Conservation (phyloP, 2,888 invertebrate genomes). For the Drosophila mimica region DNA sequence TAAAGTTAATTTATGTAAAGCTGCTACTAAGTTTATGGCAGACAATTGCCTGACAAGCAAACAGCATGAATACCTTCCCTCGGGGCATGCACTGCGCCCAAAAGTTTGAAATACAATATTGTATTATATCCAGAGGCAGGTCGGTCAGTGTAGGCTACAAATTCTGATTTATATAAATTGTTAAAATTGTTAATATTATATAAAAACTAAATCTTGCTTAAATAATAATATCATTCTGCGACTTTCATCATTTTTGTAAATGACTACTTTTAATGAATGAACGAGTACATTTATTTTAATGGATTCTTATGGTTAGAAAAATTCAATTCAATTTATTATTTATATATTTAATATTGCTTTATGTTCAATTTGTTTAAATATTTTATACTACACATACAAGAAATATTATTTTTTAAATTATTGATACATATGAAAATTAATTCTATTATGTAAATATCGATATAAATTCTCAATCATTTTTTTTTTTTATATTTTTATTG, state of each 20-base stretch:
- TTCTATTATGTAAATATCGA: background rate
- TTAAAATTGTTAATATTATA: background rate
- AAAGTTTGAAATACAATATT: background rate
- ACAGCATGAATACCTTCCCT: background rate
- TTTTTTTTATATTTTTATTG: background rate
- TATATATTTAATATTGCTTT: background rate
- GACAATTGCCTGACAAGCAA: conserved; percentile 18
- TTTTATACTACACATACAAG: too few relatives aligned
- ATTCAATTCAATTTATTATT: too few relatives aligned
- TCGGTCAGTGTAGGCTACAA: background rate
- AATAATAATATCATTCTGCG: too few relatives aligned
- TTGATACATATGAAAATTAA: background rate
- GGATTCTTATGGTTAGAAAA: too few relatives aligned
- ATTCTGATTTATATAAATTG: background rate
- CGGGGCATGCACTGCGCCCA: background rate
- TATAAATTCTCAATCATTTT: background rate
- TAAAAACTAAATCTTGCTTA: background rate
- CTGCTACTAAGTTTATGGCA: conserved; percentile 18
- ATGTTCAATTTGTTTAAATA: background rate
- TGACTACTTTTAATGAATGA: too few relatives aligned
- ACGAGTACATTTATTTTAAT: too few relatives aligned
- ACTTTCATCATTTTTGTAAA: too few relatives aligned
- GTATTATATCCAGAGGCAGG: background rate
- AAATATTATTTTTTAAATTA: too few relatives aligned
- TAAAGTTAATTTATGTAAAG: conserved; percentile 56